Evolutionary conservation across 2,113 vertebrate species (phyloP).

Genomic region (Onychostruthus taczanowskii): DNA sequence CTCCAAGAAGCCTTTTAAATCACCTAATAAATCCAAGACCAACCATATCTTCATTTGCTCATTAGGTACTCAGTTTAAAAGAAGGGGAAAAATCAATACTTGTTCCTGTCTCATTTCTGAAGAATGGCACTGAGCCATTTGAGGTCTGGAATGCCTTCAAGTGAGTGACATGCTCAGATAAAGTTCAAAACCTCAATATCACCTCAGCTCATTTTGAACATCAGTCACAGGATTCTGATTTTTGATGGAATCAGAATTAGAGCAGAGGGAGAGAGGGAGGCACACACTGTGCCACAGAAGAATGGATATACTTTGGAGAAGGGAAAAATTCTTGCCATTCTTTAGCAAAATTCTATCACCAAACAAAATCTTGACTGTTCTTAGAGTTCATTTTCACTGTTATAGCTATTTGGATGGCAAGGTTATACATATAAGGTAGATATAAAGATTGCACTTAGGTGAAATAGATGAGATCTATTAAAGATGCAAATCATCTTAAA

Average conservation of each 20-base stretch:
- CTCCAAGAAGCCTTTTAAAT: not conserved
- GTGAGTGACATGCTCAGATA: conserved; percentile 60
- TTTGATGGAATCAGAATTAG: conserved; percentile 57
- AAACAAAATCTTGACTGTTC: not conserved
- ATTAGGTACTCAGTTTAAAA: conserved; percentile 57
- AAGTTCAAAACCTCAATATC: conserved; percentile 69
- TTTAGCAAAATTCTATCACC: not conserved
- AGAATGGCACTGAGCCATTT: conserved; percentile 56
- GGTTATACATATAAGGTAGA: not conserved
- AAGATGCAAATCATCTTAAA: not conserved
- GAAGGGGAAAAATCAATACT: conserved; percentile 57
- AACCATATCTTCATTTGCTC: conserved; percentile 56
- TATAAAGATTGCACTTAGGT: not conserved
- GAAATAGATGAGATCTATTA: not conserved
- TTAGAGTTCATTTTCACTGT: not conserved
- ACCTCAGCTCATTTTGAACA: conserved; percentile 63
- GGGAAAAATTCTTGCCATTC: not conserved
- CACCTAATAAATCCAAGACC: conserved; percentile 25
- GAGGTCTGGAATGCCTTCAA: conserved; percentile 61
- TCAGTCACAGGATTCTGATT: conserved; percentile 60
- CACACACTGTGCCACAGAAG: not conserved
- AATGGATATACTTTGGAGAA: not conserved
- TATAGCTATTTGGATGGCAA: not conserved
- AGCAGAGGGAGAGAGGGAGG: not conserved
- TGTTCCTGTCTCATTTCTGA: conserved; percentile 54